Evolutionary conservation across 2,888 invertebrate species (phyloP).

Genomic region (Ryuthela nishihirai): DNA sequence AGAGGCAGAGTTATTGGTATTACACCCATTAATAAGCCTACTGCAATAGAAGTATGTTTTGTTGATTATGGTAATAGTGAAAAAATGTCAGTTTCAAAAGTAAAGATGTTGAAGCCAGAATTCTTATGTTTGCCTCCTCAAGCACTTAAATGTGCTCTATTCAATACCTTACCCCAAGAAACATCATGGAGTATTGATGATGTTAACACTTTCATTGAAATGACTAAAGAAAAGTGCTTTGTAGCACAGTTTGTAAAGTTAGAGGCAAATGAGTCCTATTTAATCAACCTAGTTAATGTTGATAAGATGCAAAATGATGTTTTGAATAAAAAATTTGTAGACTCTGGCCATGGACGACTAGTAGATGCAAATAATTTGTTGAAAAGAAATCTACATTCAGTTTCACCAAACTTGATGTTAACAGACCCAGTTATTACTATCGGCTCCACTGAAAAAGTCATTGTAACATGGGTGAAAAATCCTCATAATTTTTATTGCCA

Average conservation of each 20-base stretch:
- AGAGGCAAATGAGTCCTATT: slow-evolving; percentile 14
- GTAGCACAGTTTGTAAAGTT: slow-evolving; percentile 32
- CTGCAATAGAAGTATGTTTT: slow-evolving; percentile 43
- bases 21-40: slow-evolving; percentile 18
- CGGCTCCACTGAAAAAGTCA: slow-evolving; percentile 12
- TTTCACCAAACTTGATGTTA: slow-evolving; percentile 11
- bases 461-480: slow-evolving; percentile 36
- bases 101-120: slow-evolving; percentile 44
- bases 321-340: slow-evolving; percentile 28
- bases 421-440: background rate
- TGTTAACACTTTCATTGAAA: slow-evolving; percentile 40
- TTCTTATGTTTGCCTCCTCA: slow-evolving; percentile 44
- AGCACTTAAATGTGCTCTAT: slow-evolving; percentile 45
- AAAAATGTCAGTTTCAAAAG: slow-evolving; percentile 40
- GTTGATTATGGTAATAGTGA: slow-evolving; percentile 50
- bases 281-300: slow-evolving; percentile 27
- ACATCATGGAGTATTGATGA: slow-evolving; percentile 36
- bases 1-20: slow-evolving; percentile 42
- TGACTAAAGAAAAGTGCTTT: slow-evolving; percentile 31
- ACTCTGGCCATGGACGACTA: slow-evolving; percentile 11
- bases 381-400: slow-evolving; percentile 16
- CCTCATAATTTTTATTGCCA: slow-evolving; percentile 44
- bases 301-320: slow-evolving; percentile 22
- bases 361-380: slow-evolving; percentile 6
- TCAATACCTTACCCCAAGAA: slow-evolving; percentile 33